phyloP scores from a whole-genome alignment of 2,888 invertebrate genomes.

The Drosophila aldrichi region DNA sequence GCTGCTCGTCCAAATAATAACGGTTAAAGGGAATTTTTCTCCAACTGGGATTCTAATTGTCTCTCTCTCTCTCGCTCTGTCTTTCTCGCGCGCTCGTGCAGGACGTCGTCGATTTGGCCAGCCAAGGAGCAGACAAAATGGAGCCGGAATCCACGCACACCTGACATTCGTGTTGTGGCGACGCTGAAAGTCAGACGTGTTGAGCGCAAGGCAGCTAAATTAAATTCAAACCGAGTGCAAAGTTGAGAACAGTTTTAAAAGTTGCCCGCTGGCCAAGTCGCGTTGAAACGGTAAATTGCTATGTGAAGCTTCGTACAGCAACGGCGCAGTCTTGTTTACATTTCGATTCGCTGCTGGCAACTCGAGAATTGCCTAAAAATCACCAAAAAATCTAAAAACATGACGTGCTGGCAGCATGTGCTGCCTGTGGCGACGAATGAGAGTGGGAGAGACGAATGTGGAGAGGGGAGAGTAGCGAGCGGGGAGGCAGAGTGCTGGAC shows the following conservation, averaged over 20 bases:
- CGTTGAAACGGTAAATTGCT: constrained; percentile 50
- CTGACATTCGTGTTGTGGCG: constrained; percentile 83
- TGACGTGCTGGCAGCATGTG: constrained; percentile 65
- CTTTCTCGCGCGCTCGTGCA: constrained; percentile 22
- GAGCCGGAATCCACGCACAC: constrained; percentile 78
- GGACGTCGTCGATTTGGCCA: constrained; percentile 24
- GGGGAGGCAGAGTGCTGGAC: background rate
- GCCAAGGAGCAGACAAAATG: constrained; percentile 56
- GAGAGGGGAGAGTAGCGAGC: background rate
- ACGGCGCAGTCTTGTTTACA: constrained; percentile 38
- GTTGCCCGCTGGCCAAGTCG: constrained; percentile 57
- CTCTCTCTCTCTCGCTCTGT: background rate
- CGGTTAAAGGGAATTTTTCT: constrained; percentile 60
- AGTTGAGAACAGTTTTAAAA: constrained; percentile 55
- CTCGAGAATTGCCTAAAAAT: constrained; percentile 40
- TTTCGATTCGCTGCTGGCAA: constrained; percentile 11
- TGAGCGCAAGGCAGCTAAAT: constrained; percentile 63
- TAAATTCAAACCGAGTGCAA: constrained; percentile 51
- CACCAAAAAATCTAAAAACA: constrained; percentile 28
- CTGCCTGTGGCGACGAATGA: constrained; percentile 56
- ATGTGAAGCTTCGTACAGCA: constrained; percentile 10
- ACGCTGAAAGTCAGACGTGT: constrained; percentile 81
- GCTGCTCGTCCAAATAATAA: constrained; percentile 62
- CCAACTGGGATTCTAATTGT: background rate
- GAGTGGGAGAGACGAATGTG: background rate